Evolutionary conservation across 2,888 invertebrate genomes (phyloP).

Genomic region (Galerucella pusilla): DNA sequence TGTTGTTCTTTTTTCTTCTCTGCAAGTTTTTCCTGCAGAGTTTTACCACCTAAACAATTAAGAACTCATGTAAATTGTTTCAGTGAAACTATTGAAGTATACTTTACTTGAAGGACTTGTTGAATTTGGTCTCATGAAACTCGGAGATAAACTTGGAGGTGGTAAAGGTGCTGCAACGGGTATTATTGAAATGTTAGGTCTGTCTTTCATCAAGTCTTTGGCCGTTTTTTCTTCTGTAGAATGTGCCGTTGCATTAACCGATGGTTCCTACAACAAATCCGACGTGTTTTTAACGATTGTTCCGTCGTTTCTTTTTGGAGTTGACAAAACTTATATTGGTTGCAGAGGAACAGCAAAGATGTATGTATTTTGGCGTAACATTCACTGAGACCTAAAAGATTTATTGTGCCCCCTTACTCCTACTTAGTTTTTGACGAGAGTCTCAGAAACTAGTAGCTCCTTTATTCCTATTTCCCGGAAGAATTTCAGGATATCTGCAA

Average conservation of each 20-base stretch:
- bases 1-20: conserved; percentile 70
- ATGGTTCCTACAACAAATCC: conserved; percentile 36
- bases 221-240: conserved; percentile 46
- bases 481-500: no score
- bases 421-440: no score
- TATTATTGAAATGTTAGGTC: conserved; percentile 67
- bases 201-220: conserved; percentile 60
- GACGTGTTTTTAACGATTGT: no score
- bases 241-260: conserved; percentile 11
- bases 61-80: neutral
- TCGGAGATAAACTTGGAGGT: conserved; percentile 44
- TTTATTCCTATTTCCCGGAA: no score
- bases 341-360: neutral
- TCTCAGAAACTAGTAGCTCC: no score
- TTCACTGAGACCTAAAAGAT: no score
- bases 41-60: conserved; percentile 65
- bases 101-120: conserved; percentile 45
- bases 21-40: conserved; percentile 76
- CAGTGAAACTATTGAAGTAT: neutral
- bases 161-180: conserved; percentile 54
- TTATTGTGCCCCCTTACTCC: no score
- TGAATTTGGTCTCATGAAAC: conserved; percentile 43
- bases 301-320: no score
- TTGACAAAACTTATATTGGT: no score
- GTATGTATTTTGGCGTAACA: no score